Evolutionary conservation across 2,888 invertebrate species (phyloP).

Genomic region (Dendrolimus pini): DNA sequence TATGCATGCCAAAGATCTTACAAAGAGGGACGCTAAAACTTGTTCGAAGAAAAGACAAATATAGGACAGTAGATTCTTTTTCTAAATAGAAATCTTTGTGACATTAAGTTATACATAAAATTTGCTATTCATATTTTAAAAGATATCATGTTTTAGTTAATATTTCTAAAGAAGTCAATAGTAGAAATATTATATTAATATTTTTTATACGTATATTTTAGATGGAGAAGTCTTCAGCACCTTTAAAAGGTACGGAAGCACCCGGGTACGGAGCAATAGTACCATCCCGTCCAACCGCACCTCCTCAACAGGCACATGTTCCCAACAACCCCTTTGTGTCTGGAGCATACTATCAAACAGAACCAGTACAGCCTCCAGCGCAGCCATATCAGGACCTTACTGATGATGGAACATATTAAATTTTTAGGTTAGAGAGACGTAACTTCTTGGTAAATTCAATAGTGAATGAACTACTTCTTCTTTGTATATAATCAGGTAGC

Average conservation of each 20-base stretch:
- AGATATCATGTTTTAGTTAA: too few species aligned
- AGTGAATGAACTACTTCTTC: too few species aligned
- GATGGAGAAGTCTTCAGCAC: conserved; percentile 57
- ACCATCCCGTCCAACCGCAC: conserved; percentile 58
- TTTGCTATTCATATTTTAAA: too few species aligned
- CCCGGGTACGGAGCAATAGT: conserved; percentile 58
- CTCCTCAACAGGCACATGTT: conserved; percentile 74
- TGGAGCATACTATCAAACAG: conserved; percentile 77
- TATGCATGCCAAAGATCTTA: too few species aligned
- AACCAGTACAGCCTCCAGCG: conserved; percentile 80
- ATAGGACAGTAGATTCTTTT: too few species aligned
- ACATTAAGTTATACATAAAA: too few species aligned
- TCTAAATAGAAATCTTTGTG: too few species aligned
- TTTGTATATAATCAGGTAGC: too few species aligned
- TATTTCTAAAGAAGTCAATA: too few species aligned
- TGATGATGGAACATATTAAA: conserved; percentile 54
- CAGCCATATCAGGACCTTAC: conserved; percentile 69
- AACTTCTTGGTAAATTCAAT: neutral
- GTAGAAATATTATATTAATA: too few species aligned
- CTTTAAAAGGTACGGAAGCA: conserved; percentile 47
- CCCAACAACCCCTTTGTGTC: conserved; percentile 77
- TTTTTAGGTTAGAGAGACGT: neutral
- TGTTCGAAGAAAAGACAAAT: too few species aligned
- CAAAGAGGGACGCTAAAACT: too few species aligned
- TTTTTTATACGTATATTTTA: conserved; percentile 15